Evolutionary conservation across 2,113 vertebrate genomes (phyloP), one percentile per base, ranked within the genome.

Genomic region (Benthochromis sp.): DNA sequence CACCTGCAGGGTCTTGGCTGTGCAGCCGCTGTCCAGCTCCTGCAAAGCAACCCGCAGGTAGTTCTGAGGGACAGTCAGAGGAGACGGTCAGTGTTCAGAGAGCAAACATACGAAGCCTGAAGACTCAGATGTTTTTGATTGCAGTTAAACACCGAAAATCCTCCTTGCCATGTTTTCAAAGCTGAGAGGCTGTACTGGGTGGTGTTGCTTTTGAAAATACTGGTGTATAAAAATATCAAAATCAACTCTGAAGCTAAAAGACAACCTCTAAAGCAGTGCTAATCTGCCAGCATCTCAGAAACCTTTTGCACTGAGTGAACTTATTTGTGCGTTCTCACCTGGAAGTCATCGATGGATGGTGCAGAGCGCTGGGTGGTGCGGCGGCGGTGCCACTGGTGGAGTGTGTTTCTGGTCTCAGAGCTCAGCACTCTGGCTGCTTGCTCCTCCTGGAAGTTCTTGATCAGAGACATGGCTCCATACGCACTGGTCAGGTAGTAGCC

Each of bases 401-500:
- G 97, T 1, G 99, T 99, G 86, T 99, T 96, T 83, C 97, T 97
- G 84, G 99, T 96, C 90, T 99, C 97, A 0, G 98, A 98, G 87
- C 97, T 98, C 29, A 99, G 97, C 63, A 97, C 94, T 3, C 97
- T 93, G 3, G 98, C 98, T 3, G 98, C 98, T 93, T 99, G 98
- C 10, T 99, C 98, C 87, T 99, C 98, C 94, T 98, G 98, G 92
- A 99, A 98, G 93, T 99, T 99, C 89, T 97, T 97, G 89, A 99
- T 98, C 85, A 99, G 93, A 4, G 98, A 99, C 93, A 99, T 98
- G 4, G 99, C 98, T 91, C 98, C 98, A 0, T 98, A 99, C 8
- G 98, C 97, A 0, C 98, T 99, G 17, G 98, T 99, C 97, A 99
- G 93, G 90, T 99, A 99, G 88, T 99, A 99, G 3, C 98, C 99